Evolutionary conservation across 1,140 invertebrate species (phyloP).

Genomic region (Drosophila sp.): DNA sequence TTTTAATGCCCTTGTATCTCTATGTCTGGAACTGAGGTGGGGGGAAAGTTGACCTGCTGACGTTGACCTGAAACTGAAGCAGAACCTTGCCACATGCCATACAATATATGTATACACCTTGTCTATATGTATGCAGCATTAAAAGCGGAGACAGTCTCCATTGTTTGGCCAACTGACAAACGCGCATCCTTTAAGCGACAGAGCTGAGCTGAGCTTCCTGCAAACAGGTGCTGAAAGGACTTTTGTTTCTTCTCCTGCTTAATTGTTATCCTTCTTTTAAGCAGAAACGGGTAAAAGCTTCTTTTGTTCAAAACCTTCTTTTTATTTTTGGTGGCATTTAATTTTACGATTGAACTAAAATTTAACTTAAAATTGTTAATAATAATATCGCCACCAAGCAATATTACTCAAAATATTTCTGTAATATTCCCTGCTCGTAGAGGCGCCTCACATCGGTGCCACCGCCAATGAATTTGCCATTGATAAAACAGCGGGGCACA

Average conservation of each 20-base stretch:
- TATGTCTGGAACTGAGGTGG: background rate
- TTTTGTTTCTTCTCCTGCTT: conserved; percentile 18
- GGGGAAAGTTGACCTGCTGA: conserved; percentile 4
- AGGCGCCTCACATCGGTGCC: conserved; percentile 93
- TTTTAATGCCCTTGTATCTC: background rate
- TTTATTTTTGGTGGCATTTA: conserved; percentile 6
- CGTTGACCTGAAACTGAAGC: conserved; percentile 11
- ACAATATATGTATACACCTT: background rate
- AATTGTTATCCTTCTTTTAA: conserved; percentile 47
- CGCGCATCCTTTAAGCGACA: conserved; percentile 4
- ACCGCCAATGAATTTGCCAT: conserved; percentile 95
- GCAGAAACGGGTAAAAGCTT: conserved; percentile 40
- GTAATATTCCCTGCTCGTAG: conserved; percentile 87
- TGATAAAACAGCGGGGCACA: conserved; percentile 95
- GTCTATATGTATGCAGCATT: background rate
- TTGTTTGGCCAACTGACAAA: conserved; percentile 11
- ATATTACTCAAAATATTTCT: conserved; percentile 66
- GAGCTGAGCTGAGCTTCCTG: background rate
- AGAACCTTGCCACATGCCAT: background rate
- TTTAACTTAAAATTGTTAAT: background rate
- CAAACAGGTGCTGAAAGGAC: conserved; percentile 35
- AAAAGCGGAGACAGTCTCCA: background rate
- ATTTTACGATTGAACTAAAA: conserved; percentile 2
- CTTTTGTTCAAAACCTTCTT: conserved; percentile 2
- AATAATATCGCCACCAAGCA: background rate